phyloP scores from a whole-genome alignment of 1,140 invertebrate species.

The Stegodyphus mimosarum region DNA sequence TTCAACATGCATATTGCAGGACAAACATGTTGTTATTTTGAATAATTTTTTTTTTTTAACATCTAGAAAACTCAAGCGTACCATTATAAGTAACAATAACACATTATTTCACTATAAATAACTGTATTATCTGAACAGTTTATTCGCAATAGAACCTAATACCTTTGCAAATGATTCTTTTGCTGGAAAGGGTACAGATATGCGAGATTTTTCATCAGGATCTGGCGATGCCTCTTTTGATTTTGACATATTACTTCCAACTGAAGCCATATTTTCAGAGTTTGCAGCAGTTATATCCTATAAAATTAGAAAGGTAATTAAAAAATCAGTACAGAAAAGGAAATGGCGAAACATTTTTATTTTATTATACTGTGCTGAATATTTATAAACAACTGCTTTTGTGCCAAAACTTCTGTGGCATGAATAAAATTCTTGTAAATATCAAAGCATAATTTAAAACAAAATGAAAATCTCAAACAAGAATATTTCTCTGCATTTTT shows the following conservation, averaged over 20 bases:
- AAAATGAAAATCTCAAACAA: background rate
- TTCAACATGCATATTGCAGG: too few relatives aligned
- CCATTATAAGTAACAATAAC: background rate
- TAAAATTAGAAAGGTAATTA: background rate
- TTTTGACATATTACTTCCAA: constrained; percentile 14
- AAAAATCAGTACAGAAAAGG: background rate
- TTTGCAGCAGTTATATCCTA: constrained; percentile 26
- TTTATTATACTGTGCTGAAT: background rate
- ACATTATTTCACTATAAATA: too few relatives aligned
- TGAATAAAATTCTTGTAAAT: background rate
- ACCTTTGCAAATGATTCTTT: constrained; percentile 59
- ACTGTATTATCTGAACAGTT: background rate
- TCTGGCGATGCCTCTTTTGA: constrained; percentile 33
- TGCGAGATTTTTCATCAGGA: constrained; percentile 41
- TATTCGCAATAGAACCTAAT: background rate
- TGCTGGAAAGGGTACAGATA: constrained; percentile 31
- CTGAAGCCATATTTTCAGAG: constrained; percentile 20
- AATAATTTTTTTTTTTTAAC: too few relatives aligned
- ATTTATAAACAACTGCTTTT: constrained; percentile 6
- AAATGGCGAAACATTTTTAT: background rate
- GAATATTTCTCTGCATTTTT: background rate
- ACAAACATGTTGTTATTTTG: too few relatives aligned
- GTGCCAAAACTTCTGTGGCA: background rate
- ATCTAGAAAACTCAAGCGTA: background rate
- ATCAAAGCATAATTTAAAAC: background rate